phyloP scores from a whole-genome alignment of 2,113 vertebrate species.

The Semnopithecus entellus region DNA sequence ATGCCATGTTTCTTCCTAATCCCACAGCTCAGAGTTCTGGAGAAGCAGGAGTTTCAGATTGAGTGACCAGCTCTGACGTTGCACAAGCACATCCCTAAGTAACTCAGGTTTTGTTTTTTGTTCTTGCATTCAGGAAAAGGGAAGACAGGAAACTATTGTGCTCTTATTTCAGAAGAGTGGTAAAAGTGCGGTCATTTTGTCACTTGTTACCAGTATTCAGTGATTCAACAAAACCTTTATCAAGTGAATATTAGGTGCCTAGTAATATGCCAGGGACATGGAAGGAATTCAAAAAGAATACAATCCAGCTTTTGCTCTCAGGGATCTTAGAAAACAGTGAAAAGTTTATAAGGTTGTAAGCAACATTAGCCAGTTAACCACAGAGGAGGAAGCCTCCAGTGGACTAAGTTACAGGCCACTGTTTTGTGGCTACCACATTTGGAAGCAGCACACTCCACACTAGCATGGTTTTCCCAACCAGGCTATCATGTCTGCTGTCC shows the following conservation, averaged over 20 bases:
- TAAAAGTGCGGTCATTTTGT: not conserved
- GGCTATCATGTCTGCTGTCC: not conserved
- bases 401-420: not conserved
- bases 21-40: not conserved
- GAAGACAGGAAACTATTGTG: not conserved
- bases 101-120: not conserved
- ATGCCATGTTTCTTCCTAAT: not conserved
- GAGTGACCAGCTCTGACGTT: not conserved
- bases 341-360: not conserved
- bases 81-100: not conserved
- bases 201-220: not conserved
- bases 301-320: not conserved
- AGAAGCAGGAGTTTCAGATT: not conserved
- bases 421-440: not conserved
- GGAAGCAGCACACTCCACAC: not conserved
- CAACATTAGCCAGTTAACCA: not conserved
- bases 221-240: not conserved
- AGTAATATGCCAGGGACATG: not conserved
- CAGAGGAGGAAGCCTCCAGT: not conserved
- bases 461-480: not conserved
- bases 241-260: not conserved
- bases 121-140: not conserved
- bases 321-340: not conserved
- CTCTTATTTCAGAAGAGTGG: not conserved
- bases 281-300: not conserved